phyloP scores from a whole-genome alignment of 2,797 vertebrate genomes.

The Acipenser ruthenus region DNA sequence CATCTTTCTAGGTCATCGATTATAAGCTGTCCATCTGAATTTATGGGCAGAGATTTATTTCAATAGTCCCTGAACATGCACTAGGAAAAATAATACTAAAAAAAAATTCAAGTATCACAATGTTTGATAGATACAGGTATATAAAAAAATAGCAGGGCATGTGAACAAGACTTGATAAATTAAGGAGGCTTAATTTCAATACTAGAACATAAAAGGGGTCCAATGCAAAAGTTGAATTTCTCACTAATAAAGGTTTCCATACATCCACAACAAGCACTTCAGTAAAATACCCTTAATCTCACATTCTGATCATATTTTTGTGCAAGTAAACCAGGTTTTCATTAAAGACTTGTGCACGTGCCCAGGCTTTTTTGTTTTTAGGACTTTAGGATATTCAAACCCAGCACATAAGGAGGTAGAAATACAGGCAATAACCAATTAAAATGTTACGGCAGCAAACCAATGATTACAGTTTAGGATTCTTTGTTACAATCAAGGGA shows the following conservation, averaged over 20 bases:
- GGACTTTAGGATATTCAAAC: conserved; percentile 60
- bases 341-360: conserved; percentile 70
- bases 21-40: conserved; percentile 12
- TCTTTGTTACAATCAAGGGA: conserved; percentile 77
- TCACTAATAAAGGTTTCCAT: conserved; percentile 63
- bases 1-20: not conserved
- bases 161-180: conserved; percentile 77
- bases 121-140: conserved; percentile 71
- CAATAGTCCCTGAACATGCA: conserved; percentile 28
- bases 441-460: conserved; percentile 67
- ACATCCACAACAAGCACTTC: conserved; percentile 67
- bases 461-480: conserved; percentile 77
- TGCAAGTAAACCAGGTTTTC: conserved; percentile 76
- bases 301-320: conserved; percentile 67
- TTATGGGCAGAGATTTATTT: conserved; percentile 11
- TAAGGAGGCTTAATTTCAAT: conserved; percentile 83
- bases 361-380: conserved; percentile 51
- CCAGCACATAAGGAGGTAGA: conserved; percentile 88
- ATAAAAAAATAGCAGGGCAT: conserved; percentile 46
- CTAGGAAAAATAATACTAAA: conserved; percentile 29
- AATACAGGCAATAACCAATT: conserved; percentile 80
- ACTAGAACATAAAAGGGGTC: conserved; percentile 73
- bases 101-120: conserved; percentile 85
- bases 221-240: conserved; percentile 46
- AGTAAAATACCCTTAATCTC: conserved; percentile 69